Evolutionary conservation across 2,888 invertebrate species (phyloP).

Genomic region (Metallyticus violacea): DNA sequence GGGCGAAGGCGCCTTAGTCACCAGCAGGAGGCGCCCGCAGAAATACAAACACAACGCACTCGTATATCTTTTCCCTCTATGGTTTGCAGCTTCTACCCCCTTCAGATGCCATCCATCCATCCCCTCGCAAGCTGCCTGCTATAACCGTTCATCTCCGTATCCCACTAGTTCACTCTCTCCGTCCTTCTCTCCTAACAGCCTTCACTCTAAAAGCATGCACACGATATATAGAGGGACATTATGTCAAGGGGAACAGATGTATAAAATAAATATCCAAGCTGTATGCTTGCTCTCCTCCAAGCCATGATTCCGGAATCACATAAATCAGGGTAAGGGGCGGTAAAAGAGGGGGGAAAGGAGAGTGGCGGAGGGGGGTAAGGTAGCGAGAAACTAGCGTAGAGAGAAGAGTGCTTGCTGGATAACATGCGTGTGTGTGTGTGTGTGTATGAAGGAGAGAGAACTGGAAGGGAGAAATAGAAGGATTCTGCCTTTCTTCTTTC

Average conservation of each 20-base stretch:
- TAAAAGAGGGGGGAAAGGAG: conserved; percentile 39
- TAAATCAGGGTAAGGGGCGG: conserved; percentile 52
- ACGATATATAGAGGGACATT: conserved; percentile 65
- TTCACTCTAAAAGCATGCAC: conserved; percentile 60
- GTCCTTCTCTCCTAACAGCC: conserved; percentile 52
- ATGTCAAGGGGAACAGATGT: conserved; percentile 62
- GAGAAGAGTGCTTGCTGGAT: neutral
- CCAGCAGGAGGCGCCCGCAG: neutral
- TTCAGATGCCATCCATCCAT: conserved; percentile 32
- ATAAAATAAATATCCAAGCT: conserved; percentile 57
- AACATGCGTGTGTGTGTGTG: neutral
- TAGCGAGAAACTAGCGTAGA: conserved; percentile 29
- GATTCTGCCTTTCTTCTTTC: conserved; percentile 21
- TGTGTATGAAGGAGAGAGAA: conserved; percentile 3
- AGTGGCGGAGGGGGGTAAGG: conserved; percentile 37
- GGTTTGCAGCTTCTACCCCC: conserved; percentile 38
- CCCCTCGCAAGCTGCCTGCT: conserved; percentile 21
- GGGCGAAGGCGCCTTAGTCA: neutral
- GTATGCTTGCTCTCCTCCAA: conserved; percentile 46
- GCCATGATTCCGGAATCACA: conserved; percentile 60
- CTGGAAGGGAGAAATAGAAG: conserved; percentile 13
- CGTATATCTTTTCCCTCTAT: conserved; percentile 52
- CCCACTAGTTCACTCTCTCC: conserved; percentile 42
- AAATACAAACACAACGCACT: conserved; percentile 38
- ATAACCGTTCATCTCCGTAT: conserved; percentile 25